Evolutionary conservation across 2,888 invertebrate genomes (phyloP), one percentile per base, ranked within the genome.

Genomic region (Heliconius ismenius): DNA sequence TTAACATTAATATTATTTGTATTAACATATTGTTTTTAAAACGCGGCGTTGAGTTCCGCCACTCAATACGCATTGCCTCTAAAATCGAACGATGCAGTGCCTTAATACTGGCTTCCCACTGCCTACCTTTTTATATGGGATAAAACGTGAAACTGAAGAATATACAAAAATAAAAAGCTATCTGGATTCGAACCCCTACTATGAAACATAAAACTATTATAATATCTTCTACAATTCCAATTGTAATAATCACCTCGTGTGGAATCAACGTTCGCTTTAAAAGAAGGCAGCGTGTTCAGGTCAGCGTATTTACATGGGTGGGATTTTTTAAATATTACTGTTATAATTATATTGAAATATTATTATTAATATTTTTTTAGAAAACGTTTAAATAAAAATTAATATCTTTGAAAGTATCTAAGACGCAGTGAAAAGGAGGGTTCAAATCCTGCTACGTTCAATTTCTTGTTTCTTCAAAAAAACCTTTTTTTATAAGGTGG

Each of bases 211-310:
- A 58, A 58, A 58, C 21, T 9, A 21, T 36, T 73, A 24, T 10
- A 68, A 68, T 49, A 26, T 68, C 24, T 9, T 28, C 4, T 3
- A 39, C 39, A 13, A 36, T 32, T 49, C 49, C 21, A 49, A 49
- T 62, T 18, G 26, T 74, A 77, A 75, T 76, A 64, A 74, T 79
- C 81, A 11, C 78, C 77, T 79, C 79, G 85, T 86, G 85, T 86
- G 83, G 39, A 81, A 43, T 43, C 67, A 67, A 84, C 85, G 86
- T 86, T 87, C 88, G 86, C 67, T 86, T 86, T 86, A 84, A 84
- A 84, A 84, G 83, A 81, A 82, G 85, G 86, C 83, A 83, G 82
- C 79, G 83, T 75, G 80, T 83, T 77, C 83, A 83, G 86, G 85
- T 85, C 86, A 85, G 81, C 58, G 80, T 63, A 69, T 1, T 7